Evolutionary conservation across 2,113 vertebrate genomes (phyloP).

Genomic region (Indri indri): DNA sequence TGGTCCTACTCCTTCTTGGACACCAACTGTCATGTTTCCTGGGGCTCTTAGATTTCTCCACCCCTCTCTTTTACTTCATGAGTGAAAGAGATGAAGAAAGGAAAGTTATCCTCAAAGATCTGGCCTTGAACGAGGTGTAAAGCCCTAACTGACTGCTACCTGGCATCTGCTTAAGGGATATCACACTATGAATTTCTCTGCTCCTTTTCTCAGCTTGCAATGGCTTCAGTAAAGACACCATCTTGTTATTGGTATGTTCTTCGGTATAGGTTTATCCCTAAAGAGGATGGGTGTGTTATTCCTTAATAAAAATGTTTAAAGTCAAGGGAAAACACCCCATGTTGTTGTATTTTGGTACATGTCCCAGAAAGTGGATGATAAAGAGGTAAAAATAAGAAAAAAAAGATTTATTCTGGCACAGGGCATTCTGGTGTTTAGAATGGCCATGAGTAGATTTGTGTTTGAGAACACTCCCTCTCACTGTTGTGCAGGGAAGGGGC

Average conservation of each 20-base stretch:
- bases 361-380: background rate
- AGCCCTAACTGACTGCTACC: background rate
- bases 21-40: background rate
- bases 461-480: background rate
- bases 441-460: background rate
- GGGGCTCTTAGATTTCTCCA: background rate
- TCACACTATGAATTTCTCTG: background rate
- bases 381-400: background rate
- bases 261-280: background rate
- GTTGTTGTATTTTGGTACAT: background rate
- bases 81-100: background rate
- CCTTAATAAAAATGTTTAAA: background rate
- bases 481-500: accelerated
- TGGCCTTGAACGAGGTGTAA: background rate
- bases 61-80: background rate
- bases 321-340: background rate
- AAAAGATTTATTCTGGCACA: background rate
- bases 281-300: background rate
- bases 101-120: background rate
- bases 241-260: background rate
- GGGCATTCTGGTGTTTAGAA: background rate
- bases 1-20: accelerated
- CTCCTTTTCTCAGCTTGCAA: background rate
- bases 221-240: background rate
- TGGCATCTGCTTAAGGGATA: background rate